Evolutionary conservation across 2,113 vertebrate species (phyloP).

Genomic region (Mobula birostris): DNA sequence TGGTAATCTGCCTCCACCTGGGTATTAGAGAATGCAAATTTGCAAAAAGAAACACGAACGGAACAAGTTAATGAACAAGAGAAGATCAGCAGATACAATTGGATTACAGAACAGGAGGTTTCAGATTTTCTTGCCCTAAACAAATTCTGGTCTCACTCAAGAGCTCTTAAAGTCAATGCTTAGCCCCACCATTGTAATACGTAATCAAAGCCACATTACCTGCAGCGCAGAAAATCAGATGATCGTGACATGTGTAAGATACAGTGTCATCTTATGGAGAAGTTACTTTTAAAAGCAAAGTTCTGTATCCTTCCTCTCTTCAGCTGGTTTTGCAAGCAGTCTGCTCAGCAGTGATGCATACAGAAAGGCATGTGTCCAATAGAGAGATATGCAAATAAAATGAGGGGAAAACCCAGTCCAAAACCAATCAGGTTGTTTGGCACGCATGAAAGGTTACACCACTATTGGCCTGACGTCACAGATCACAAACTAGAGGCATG

Average conservation of each 20-base stretch:
- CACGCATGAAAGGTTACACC: background rate
- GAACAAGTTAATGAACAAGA: background rate
- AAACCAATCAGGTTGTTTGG: slow-evolving; percentile 44
- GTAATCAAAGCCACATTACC: background rate
- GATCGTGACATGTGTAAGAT: slow-evolving; percentile 48
- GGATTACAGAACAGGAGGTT: background rate
- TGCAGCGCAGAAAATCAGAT: background rate
- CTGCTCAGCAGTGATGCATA: slow-evolving; percentile 54
- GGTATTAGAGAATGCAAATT: background rate
- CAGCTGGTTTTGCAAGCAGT: background rate
- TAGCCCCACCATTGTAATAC: background rate
- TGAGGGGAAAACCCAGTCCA: slow-evolving; percentile 51
- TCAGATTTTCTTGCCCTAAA: background rate
- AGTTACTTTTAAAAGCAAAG: background rate
- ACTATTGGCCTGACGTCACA: background rate
- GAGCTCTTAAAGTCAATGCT: background rate
- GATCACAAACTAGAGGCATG: background rate
- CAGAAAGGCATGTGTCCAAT: slow-evolving; percentile 61
- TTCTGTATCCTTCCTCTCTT: background rate
- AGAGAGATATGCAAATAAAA: slow-evolving; percentile 49
- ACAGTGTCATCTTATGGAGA: background rate
- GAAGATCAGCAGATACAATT: background rate
- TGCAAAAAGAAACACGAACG: background rate
- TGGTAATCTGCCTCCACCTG: background rate
- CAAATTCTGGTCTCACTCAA: background rate